Conservation (phyloP, 2,888 invertebrate species). For the Parnassius orleans region DNA sequence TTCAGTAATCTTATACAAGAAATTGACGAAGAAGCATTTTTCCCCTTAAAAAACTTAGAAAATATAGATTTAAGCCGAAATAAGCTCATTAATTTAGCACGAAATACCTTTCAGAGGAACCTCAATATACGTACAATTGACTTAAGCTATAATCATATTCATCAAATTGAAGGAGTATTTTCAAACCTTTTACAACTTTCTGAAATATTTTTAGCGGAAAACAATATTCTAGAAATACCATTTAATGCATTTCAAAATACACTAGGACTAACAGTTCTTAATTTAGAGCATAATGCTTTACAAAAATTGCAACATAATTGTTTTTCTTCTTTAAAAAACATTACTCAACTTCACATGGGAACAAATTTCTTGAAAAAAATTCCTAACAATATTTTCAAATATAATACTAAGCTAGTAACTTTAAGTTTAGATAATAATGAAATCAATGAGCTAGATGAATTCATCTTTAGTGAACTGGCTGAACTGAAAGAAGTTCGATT, state of each 20-base stretch:
- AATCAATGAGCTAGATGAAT: slow-evolving; percentile 89
- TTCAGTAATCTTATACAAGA: slow-evolving; percentile 91
- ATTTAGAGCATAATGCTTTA: slow-evolving; percentile 93
- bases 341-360: slow-evolving; percentile 92
- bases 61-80: slow-evolving; percentile 94
- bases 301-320: slow-evolving; percentile 87
- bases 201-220: slow-evolving; percentile 92
- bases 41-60: slow-evolving; percentile 86
- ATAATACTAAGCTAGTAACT: slow-evolving; percentile 88
- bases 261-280: slow-evolving; percentile 87
- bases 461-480: slow-evolving; percentile 88
- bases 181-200: slow-evolving; percentile 88
- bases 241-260: slow-evolving; percentile 90
- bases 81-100: slow-evolving; percentile 88
- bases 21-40: slow-evolving; percentile 89
- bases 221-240: slow-evolving; percentile 92
- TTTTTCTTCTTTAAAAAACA: slow-evolving; percentile 87
- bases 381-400: slow-evolving; percentile 87
- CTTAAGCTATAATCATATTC: slow-evolving; percentile 93
- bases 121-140: slow-evolving; percentile 90
- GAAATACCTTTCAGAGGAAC: slow-evolving; percentile 88
- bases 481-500: slow-evolving; percentile 90
- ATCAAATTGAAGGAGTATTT: slow-evolving; percentile 91
- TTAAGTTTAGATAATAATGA: slow-evolving; percentile 93
- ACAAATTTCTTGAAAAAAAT: slow-evolving; percentile 91